phyloP scores from a whole-genome alignment of 2,797 vertebrate genomes.

The Chelmon rostratus region DNA sequence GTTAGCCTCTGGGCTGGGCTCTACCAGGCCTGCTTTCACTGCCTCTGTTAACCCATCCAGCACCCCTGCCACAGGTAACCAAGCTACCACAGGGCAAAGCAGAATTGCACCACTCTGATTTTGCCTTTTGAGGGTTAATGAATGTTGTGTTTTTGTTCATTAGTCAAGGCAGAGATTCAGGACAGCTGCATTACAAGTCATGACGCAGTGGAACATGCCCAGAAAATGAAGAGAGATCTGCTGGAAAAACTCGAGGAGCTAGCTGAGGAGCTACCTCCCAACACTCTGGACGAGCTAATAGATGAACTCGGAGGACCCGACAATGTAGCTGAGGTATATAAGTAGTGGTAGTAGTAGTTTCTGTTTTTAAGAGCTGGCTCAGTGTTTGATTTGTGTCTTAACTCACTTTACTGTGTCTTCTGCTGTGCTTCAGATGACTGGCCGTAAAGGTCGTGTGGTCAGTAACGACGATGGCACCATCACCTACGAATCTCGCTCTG shows the following conservation, averaged over 20 bases:
- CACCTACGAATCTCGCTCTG: conserved; percentile 96
- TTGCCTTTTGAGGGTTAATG: neutral
- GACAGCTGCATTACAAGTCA: conserved; percentile 94
- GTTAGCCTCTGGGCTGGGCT: conserved; percentile 97
- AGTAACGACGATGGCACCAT: conserved; percentile 98
- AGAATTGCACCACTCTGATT: neutral
- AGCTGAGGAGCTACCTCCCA: conserved; percentile 94
- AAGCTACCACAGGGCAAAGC: neutral
- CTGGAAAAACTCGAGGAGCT: conserved; percentile 94
- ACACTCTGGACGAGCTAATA: conserved; percentile 97
- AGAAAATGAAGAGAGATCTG: conserved; percentile 95
- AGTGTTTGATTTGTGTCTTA: neutral
- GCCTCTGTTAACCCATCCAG: conserved; percentile 85
- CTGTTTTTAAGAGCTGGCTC: neutral
- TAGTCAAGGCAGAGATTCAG: conserved; percentile 82
- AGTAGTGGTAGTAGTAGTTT: neutral
- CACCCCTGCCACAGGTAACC: conserved; percentile 72
- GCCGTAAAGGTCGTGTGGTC: conserved; percentile 96
- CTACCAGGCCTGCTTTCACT: conserved; percentile 93
- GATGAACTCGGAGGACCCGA: conserved; percentile 98
- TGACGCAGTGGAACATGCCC: conserved; percentile 96
- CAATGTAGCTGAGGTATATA: conserved; percentile 95
- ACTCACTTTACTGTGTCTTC: neutral
- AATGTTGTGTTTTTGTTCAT: neutral
- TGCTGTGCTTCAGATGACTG: conserved; percentile 91